Evolutionary conservation across 2,888 invertebrate genomes (phyloP).

Genomic region (Harpagoxenus sublaevis): DNA sequence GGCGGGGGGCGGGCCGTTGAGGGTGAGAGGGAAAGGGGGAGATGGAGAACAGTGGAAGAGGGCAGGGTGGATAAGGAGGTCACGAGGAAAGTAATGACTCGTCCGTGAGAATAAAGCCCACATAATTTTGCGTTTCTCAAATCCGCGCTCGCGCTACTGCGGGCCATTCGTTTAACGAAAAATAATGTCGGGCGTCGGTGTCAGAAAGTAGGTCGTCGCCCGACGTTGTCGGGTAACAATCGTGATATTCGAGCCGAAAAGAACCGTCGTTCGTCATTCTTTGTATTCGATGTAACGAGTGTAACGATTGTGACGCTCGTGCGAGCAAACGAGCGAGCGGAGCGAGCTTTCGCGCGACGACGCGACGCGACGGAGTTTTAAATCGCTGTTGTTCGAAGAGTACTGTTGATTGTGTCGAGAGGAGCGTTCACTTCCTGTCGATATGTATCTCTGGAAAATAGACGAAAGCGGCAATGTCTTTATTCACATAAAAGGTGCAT

Average conservation of each 20-base stretch:
- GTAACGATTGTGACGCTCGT: not conserved
- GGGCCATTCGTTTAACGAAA: conserved; percentile 53
- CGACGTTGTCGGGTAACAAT: conserved; percentile 47
- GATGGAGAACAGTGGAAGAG: conserved; percentile 22
- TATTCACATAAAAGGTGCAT: conserved; percentile 6
- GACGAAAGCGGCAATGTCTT: conserved; percentile 3
- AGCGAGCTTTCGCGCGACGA: too few relatives aligned
- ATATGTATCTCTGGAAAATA: conserved; percentile 8
- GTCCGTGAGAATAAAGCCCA: conserved; percentile 76
- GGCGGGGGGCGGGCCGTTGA: not conserved
- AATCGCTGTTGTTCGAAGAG: conserved; percentile 18
- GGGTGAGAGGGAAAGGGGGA: conserved; percentile 28
- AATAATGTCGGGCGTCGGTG: conserved; percentile 48
- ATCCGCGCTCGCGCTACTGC: conserved; percentile 62
- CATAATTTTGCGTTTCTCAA: conserved; percentile 78
- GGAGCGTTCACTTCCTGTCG: conserved; percentile 10
- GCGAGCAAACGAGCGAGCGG: conserved; percentile 19
- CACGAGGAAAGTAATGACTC: conserved; percentile 75
- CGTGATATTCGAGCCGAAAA: conserved; percentile 48
- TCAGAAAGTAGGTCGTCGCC: conserved; percentile 48
- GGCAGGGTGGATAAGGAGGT: conserved; percentile 68
- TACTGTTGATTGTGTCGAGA: conserved; percentile 31
- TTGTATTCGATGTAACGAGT: conserved; percentile 29
- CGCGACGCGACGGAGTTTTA: conserved; percentile 27
- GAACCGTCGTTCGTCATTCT: conserved; percentile 49